These are phyloP conservation scores for Lophius americanus DNA, from an alignment of 2,797 vertebrate genomes.

Conservation along the genomic window DNA sequence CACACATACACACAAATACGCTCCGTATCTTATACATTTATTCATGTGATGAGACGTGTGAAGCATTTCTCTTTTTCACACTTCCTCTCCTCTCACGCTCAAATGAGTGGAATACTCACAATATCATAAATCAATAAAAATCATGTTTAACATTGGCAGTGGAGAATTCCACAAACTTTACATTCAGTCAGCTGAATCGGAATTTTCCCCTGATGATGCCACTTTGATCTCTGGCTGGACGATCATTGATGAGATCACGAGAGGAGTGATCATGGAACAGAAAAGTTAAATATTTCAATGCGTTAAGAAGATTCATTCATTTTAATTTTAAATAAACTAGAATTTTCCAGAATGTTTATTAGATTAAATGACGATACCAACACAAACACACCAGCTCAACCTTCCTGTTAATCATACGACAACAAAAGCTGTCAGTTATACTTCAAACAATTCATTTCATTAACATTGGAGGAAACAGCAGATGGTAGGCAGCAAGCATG, in stretches of 20 bases:
- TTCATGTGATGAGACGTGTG: constrained; percentile 40
- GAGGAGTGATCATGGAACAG: background rate
- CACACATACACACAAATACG: background rate
- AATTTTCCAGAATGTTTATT: no score
- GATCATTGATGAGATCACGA: constrained; percentile 47
- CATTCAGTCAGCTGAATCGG: background rate
- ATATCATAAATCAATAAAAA: background rate
- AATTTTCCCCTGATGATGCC: constrained; percentile 7
- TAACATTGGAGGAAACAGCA: background rate
- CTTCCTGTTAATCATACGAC: background rate
- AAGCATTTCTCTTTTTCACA: constrained; percentile 6
- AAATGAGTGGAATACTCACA: background rate
- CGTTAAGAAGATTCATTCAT: background rate
- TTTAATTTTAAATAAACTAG: background rate
- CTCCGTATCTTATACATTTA: constrained; percentile 42
- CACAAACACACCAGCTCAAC: background rate
- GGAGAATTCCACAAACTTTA: constrained; percentile 3
- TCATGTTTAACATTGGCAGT: background rate
- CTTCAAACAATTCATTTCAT: background rate
- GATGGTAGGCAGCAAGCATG: background rate
- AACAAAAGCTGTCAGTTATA: background rate
- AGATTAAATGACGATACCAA: background rate
- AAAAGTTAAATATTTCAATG: background rate
- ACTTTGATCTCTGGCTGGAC: constrained; percentile 16
- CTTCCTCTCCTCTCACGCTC: background rate